Evolutionary conservation across 2,113 vertebrate genomes (phyloP).

Genomic region (Polyodon spathula): DNA sequence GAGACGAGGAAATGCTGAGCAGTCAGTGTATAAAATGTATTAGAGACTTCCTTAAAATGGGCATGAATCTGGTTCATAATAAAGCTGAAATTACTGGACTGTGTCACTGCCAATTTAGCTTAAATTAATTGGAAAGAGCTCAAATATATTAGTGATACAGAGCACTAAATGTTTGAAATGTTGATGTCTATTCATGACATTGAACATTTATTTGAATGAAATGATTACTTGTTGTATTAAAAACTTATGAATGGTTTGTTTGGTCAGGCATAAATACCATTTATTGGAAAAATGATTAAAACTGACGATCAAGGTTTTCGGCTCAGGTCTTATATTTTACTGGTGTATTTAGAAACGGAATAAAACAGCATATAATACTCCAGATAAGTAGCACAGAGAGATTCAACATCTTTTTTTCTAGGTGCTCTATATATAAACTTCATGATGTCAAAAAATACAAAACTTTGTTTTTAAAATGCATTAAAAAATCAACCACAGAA

Average conservation of each 20-base stretch:
- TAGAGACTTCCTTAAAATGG: neutral
- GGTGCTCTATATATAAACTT: no score
- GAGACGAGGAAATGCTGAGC: neutral
- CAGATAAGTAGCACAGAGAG: no score
- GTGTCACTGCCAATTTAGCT: slow-evolving; percentile 4
- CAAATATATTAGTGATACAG: neutral
- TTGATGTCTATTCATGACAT: neutral
- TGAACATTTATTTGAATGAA: neutral
- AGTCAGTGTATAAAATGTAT: neutral
- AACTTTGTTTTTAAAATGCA: no score
- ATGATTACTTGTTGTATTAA: neutral
- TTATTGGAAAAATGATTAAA: neutral
- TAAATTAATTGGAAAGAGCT: slow-evolving; percentile 1
- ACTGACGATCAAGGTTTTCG: neutral
- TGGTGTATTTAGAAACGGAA: neutral
- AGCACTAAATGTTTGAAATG: neutral
- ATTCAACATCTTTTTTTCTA: no score
- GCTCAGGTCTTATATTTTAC: neutral
- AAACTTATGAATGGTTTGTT: neutral
- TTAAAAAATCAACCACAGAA: no score
- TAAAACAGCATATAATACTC: neutral
- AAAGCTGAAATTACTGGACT: neutral
- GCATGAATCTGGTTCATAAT: neutral
- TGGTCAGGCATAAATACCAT: neutral
- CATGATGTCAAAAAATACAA: no score